Percentiles rank a stretch among this genome's conserved stretches.
Conservation (phyloP, 2,888 invertebrate genomes). For the Laspeyria flexula region DNA sequence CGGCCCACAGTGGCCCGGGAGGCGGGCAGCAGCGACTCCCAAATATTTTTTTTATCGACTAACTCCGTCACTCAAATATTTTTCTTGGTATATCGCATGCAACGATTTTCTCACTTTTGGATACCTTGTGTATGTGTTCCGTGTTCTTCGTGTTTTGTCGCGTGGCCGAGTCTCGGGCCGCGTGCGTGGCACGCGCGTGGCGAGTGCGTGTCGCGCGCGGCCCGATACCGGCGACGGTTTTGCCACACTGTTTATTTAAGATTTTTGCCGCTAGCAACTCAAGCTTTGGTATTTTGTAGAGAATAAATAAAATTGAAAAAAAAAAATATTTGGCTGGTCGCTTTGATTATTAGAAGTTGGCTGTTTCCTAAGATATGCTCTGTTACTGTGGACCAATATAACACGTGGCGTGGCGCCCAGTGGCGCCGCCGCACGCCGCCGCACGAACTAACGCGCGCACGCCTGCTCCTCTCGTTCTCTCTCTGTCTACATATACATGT, state of each 20-base stretch:
- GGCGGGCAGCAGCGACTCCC: conserved; percentile 66
- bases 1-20: no score
- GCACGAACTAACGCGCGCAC: conserved; percentile 1
- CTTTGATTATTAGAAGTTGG: conserved; percentile 75
- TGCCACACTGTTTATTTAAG: conserved; percentile 65
- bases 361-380: conserved; percentile 72
- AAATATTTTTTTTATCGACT: conserved; percentile 75
- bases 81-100: conserved; percentile 72
- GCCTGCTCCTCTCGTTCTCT: conserved; percentile 16
- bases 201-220: conserved; percentile 43
- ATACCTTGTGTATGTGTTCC: conserved; percentile 74
- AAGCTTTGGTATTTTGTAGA: conserved; percentile 70
- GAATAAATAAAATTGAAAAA: conserved; percentile 52
- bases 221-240: conserved; percentile 47
- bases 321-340: conserved; percentile 80
- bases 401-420: conserved; percentile 23
- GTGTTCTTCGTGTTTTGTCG: conserved; percentile 62
- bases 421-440: neutral
- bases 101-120: conserved; percentile 63
- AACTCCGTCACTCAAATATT: conserved; percentile 57
- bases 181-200: conserved; percentile 41
- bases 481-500: conserved; percentile 4
- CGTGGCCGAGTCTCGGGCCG: conserved; percentile 47
- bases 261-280: conserved; percentile 74
- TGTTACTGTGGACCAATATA: conserved; percentile 58